These are phyloP conservation scores for Cyclina sinensis DNA, from an alignment of 1,140 invertebrate genomes.

Conservation along the genomic window DNA sequence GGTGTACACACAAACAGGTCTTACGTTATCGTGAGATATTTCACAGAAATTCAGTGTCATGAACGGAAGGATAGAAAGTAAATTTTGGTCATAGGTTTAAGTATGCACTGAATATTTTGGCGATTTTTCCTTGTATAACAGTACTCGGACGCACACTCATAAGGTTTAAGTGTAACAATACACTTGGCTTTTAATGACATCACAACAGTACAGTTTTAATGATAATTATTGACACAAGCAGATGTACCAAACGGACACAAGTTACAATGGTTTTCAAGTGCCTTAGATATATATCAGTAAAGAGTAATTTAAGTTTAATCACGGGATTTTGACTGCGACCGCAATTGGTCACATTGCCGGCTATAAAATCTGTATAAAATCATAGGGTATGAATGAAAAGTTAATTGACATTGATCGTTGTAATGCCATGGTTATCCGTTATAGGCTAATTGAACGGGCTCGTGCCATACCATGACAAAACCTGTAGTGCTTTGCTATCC, in stretches of 20 bases:
- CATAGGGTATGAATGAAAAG: neutral
- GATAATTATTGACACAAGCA: neutral
- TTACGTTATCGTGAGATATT: too few species aligned
- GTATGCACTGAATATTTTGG: too few species aligned
- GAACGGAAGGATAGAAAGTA: too few species aligned
- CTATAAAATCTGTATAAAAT: neutral
- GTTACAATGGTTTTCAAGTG: neutral
- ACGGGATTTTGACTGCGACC: neutral
- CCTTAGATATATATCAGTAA: neutral
- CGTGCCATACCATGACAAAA: constrained; percentile 30
- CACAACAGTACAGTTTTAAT: neutral
- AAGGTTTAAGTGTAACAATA: too few species aligned
- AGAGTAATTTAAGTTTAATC: constrained; percentile 18
- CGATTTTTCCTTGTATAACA: too few species aligned
- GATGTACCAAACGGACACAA: neutral
- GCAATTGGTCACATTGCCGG: neutral
- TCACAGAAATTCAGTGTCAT: too few species aligned
- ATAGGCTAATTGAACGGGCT: constrained; percentile 9
- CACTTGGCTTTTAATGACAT: neutral
- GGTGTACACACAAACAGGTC: too few species aligned
- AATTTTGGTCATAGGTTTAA: too few species aligned
- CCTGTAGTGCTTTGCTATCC: constrained; percentile 41
- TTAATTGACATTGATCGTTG: neutral
- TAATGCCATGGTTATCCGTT: neutral
- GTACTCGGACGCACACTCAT: too few species aligned